phyloP scores from a whole-genome alignment of 2,888 invertebrate genomes.

The Cantharis rufa region DNA sequence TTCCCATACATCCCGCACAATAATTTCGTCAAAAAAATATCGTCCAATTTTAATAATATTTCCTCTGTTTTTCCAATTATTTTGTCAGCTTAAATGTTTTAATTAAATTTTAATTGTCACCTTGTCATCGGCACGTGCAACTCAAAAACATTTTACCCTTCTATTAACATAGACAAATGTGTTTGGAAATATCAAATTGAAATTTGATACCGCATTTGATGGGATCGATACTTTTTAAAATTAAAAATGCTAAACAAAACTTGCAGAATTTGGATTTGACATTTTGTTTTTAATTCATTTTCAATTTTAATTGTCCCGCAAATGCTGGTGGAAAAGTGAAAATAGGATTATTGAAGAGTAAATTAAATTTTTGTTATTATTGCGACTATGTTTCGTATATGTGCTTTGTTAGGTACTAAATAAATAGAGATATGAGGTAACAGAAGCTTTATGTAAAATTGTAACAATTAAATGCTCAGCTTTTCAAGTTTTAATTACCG shows the following conservation, averaged over 20 bases:
- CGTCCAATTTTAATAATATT: neutral
- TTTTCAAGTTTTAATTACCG: neutral
- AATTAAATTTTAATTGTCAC: neutral
- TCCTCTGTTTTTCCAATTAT: neutral
- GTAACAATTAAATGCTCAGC: neutral
- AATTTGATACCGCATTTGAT: neutral
- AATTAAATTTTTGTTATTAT: neutral
- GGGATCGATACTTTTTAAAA: neutral
- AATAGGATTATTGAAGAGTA: neutral
- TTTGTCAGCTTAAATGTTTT: neutral
- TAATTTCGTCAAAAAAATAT: neutral
- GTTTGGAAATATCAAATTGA: neutral
- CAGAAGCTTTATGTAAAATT: neutral
- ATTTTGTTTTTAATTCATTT: neutral
- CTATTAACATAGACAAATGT: neutral
- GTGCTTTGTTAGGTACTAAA: neutral
- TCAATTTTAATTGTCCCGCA: neutral
- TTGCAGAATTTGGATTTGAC: neutral
- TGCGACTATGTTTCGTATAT: neutral
- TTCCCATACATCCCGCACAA: constrained; percentile 1
- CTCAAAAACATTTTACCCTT: neutral
- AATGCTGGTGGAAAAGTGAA: neutral
- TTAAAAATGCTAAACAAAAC: neutral
- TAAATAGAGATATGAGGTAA: neutral
- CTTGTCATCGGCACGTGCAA: neutral